Evolutionary conservation across 2,888 invertebrate species (phyloP).

Genomic region (Pristionchus mayeri): DNA sequence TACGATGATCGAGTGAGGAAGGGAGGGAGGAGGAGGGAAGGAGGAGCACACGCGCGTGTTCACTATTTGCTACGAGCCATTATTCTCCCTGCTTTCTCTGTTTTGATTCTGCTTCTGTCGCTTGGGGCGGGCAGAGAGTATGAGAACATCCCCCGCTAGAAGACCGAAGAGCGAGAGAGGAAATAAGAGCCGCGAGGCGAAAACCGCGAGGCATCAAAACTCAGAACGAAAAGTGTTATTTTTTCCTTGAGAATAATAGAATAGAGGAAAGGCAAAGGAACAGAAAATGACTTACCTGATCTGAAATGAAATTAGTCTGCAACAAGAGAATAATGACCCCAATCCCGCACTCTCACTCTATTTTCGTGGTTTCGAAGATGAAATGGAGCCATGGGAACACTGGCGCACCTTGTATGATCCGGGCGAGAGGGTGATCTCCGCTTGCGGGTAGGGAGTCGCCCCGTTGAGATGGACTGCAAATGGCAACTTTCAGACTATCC

Average conservation of each 20-base stretch:
- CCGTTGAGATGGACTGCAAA: conserved; percentile 34
- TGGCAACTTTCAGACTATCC: neutral
- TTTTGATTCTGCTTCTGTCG: conserved; percentile 8
- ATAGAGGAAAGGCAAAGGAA: neutral
- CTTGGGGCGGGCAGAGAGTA: neutral
- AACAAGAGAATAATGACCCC: neutral
- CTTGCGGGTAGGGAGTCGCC: conserved; percentile 27
- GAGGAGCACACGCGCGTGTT: neutral
- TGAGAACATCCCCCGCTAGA: too few relatives aligned
- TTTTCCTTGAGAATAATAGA: conserved; percentile 24
- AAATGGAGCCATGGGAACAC: neutral
- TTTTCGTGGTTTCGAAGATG: too few relatives aligned
- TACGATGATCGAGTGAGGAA: neutral
- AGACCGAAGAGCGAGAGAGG: neutral
- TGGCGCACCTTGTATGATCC: conserved; percentile 48
- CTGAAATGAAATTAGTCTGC: conserved; percentile 18
- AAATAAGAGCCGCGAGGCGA: neutral
- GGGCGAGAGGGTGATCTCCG: conserved; percentile 34
- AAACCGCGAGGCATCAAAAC: conserved; percentile 26
- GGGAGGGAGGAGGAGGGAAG: neutral
- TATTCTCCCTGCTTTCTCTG: neutral
- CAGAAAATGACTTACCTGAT: neutral
- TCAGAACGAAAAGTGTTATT: neutral
- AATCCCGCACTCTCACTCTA: conserved; percentile 32
- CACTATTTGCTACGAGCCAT: neutral